A percentile compares a stretch with the other conserved stretches of the same genome.
Conservation (phyloP, 1,140 invertebrate genomes). For the Psix sp. region DNA sequence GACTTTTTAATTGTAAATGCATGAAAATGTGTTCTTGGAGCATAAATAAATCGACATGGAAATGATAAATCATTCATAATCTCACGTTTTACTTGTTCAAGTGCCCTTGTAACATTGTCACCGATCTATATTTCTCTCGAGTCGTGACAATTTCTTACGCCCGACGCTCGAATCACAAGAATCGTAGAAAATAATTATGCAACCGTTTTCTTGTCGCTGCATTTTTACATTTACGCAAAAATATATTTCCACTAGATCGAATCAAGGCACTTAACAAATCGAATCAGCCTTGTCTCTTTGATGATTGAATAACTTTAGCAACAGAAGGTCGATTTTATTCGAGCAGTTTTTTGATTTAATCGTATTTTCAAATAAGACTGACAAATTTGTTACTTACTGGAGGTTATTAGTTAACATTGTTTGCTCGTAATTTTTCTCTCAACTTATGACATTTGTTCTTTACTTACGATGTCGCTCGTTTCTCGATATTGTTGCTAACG, state of each 20-base stretch:
- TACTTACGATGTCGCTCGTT: neutral
- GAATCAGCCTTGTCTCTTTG: constrained; percentile 49
- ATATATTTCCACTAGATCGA: constrained; percentile 51
- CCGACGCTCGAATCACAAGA: constrained; percentile 25
- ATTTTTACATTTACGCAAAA: constrained; percentile 54
- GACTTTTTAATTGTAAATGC: constrained; percentile 14
- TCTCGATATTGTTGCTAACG: constrained; percentile 3
- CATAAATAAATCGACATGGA: constrained; percentile 27
- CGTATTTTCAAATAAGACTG: neutral
- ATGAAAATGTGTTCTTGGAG: constrained; percentile 7
- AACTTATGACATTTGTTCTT: too few relatives aligned
- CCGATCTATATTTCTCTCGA: constrained; percentile 46
- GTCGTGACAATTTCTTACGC: constrained; percentile 42
- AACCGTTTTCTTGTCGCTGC: constrained; percentile 43
- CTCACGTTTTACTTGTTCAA: constrained; percentile 34
- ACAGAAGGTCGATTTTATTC: constrained; percentile 40
- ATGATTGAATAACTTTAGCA: constrained; percentile 50
- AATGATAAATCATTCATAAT: constrained; percentile 49
- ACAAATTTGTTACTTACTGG: neutral
- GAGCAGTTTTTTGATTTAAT: constrained; percentile 22
- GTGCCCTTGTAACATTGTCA: constrained; percentile 55
- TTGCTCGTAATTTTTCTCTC: too few relatives aligned
- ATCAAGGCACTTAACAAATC: constrained; percentile 55
- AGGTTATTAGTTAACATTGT: too few relatives aligned
- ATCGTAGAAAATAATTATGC: constrained; percentile 56